Conservation (phyloP, 2,888 invertebrate genomes). For the Protophormia terraenovae region DNA sequence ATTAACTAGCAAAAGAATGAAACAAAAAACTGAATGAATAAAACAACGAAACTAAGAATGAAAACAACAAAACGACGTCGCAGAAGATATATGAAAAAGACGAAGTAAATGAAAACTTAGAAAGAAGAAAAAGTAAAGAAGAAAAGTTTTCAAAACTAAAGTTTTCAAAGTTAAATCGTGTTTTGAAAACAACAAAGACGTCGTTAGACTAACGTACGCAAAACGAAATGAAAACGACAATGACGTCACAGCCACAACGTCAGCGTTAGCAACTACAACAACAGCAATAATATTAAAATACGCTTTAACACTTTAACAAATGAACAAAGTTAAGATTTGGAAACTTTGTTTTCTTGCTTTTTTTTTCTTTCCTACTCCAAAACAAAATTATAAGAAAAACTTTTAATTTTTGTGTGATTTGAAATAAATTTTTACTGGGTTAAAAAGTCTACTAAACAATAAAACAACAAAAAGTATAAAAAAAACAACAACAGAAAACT, state of each 20-base stretch:
- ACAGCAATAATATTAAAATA: conserved; percentile 7
- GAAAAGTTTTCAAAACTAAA: conserved; percentile 63
- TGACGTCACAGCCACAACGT: conserved; percentile 45
- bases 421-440: conserved; percentile 51
- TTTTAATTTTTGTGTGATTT: conserved; percentile 56
- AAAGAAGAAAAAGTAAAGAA: conserved; percentile 26
- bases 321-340: conserved; percentile 60
- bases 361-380: background rate
- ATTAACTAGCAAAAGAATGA: conserved; percentile 58
- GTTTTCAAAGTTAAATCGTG: conserved; percentile 68
- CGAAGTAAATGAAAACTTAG: conserved; percentile 54
- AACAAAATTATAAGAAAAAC: conserved; percentile 33
- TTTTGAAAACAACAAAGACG: conserved; percentile 56
- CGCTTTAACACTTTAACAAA: conserved; percentile 63
- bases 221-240: background rate
- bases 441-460: conserved; percentile 57
- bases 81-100: background rate
- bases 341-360: conserved; percentile 28
- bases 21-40: conserved; percentile 48
- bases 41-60: conserved; percentile 22
- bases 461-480: conserved; percentile 25
- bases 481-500: conserved; percentile 27
- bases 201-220: conserved; percentile 22
- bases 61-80: background rate
- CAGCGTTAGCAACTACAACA: background rate